A percentile compares a stretch with the other conserved stretches of the same genome.
phyloP scores from a whole-genome alignment of 2,888 invertebrate genomes.

The Synanthedon andrenaeformis region DNA sequence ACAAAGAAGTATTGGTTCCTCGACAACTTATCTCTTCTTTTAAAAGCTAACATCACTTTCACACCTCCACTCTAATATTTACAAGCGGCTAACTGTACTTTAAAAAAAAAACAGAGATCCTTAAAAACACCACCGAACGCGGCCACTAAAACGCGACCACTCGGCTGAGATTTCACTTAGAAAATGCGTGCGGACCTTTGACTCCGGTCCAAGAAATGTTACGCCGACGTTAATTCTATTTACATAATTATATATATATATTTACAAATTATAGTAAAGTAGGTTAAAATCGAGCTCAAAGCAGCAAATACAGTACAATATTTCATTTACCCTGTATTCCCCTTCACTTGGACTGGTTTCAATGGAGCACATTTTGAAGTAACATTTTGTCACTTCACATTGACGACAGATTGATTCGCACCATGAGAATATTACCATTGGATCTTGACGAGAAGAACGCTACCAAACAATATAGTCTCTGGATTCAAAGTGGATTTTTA shows the following conservation, averaged over 20 bases:
- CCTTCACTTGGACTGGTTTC: background rate
- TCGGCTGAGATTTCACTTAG: slow-evolving; percentile 13
- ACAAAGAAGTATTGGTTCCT: slow-evolving; percentile 42
- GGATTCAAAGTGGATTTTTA: too few species aligned
- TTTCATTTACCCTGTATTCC: background rate
- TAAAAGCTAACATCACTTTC: slow-evolving; percentile 10
- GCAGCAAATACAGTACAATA: background rate
- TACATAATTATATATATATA: background rate
- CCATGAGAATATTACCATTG: too few species aligned
- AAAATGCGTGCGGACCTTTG: slow-evolving; percentile 9
- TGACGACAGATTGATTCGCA: too few species aligned
- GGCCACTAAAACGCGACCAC: slow-evolving; percentile 11
- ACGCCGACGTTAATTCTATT: background rate
- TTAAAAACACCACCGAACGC: background rate
- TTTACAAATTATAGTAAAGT: background rate
- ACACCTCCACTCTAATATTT: slow-evolving; percentile 13
- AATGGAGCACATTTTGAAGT: background rate
- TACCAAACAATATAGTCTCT: too few species aligned
- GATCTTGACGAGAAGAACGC: too few species aligned
- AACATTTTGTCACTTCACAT: too few species aligned
- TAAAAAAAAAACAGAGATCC: slow-evolving; percentile 3
- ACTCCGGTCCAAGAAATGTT: background rate
- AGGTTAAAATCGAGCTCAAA: background rate
- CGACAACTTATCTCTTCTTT: slow-evolving; percentile 13
- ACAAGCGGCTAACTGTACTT: slow-evolving; percentile 24